Evolutionary conservation across 2,888 invertebrate genomes (phyloP), one percentile per base, ranked within the genome.

Genomic region (Flexamia atlantica): DNA sequence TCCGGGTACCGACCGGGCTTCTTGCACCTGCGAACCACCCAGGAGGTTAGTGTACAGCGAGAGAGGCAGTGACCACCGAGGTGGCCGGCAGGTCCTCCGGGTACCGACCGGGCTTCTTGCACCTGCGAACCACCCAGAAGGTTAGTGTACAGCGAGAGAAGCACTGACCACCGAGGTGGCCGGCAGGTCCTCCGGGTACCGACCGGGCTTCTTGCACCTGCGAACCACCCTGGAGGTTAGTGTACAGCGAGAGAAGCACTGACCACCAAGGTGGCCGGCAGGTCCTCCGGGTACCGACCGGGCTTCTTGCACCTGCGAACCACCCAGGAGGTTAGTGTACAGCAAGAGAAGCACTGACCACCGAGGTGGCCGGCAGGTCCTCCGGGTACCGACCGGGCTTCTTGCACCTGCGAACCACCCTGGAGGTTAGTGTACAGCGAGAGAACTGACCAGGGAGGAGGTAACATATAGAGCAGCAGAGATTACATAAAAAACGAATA

Each of bases 11-110:
- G 92, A 14, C 87, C 88, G 12, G 84, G 85, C 57, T 85, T 84
- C 53, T 87, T 86, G 82, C 87, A 87, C 87, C 87, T 84, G 84
- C 1, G 81, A 81, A n/a, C n/a, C n/a, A n/a, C n/a, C n/a, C n/a
- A n/a, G n/a, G n/a, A n/a, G n/a, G n/a, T n/a, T n/a, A n/a, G n/a
- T n/a, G n/a, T n/a, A n/a, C n/a, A n/a, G n/a, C n/a, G n/a, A n/a
- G n/a, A n/a, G 92, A 98, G 98, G 90, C 98, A 98, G 88, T 96
- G 86, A 98, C 95, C 28, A 98, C 98, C 72, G 97, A 95, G 0
- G 98, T 98, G 83, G 95, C 92, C 0, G 98, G 97, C 82, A 98
- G 92, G 87, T 95, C 92, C 80, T 92, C 91, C 84, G 92, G 89
- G 89, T 95, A 95, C 32, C 94, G 92, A 14, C 87, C 88, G 12